phyloP scores from a whole-genome alignment of 2,888 invertebrate genomes.

The Endotricha flammealis region DNA sequence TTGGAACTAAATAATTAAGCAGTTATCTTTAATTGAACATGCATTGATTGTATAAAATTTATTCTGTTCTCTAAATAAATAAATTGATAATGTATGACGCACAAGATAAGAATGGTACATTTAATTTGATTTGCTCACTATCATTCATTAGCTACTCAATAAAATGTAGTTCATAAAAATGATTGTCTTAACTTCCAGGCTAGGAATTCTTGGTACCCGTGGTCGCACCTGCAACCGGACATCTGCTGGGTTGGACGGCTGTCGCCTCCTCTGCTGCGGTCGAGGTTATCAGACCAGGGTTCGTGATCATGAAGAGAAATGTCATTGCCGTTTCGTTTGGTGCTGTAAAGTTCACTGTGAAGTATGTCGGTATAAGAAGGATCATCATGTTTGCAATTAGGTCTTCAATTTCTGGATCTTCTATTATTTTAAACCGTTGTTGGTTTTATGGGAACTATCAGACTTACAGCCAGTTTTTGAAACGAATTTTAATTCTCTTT shows the following conservation, averaged over 20 bases:
- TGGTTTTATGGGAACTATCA: too few species aligned
- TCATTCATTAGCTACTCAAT: too few species aligned
- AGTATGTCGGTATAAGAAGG: slow-evolving; percentile 86
- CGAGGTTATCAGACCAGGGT: slow-evolving; percentile 92
- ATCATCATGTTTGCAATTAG: slow-evolving; percentile 93
- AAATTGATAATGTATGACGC: too few species aligned
- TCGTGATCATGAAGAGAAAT: slow-evolving; percentile 90
- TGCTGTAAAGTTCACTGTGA: slow-evolving; percentile 94
- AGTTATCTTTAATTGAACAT: too few species aligned
- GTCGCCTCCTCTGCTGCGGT: slow-evolving; percentile 91
- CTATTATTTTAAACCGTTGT: too few species aligned
- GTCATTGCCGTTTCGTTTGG: slow-evolving; percentile 94
- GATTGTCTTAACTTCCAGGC: slow-evolving; percentile 53
- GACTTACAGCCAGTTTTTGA: too few species aligned
- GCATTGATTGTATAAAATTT: too few species aligned
- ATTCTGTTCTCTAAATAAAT: too few species aligned
- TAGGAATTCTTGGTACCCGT: slow-evolving; percentile 89
- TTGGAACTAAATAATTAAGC: too few species aligned
- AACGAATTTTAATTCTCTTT: too few species aligned
- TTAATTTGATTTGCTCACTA: too few species aligned
- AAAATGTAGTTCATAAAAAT: slow-evolving; percentile 3
- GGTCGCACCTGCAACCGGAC: slow-evolving; percentile 91
- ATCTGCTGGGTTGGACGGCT: slow-evolving; percentile 91
- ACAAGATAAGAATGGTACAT: too few species aligned
- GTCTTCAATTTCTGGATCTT: slow-evolving; percentile 1